These are phyloP conservation scores for Xerus rutilus DNA, from an alignment of 2,797 vertebrate species.

Conservation along the genomic window DNA sequence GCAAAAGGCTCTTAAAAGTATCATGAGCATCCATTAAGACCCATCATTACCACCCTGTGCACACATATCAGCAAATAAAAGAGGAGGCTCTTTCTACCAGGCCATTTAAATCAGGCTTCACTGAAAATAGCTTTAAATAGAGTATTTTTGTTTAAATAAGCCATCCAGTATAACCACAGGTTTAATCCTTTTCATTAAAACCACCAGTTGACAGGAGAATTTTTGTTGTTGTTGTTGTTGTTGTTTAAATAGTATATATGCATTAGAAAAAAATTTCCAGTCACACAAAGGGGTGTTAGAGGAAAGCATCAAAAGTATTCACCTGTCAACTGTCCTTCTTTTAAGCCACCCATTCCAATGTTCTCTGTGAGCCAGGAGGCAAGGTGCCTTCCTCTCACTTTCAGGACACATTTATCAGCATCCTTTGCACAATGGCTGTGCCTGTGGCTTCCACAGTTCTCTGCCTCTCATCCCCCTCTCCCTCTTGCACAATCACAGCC, in stretches of 20 bases:
- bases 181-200: constrained; percentile 66
- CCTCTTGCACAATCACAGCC: background rate
- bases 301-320: background rate
- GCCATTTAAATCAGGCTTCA: constrained; percentile 57
- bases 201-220: background rate
- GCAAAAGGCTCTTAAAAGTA: constrained; percentile 66
- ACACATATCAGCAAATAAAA: constrained; percentile 63
- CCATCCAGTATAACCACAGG: background rate
- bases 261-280: background rate
- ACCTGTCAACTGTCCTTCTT: background rate
- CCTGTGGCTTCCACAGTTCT: background rate
- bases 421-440: background rate
- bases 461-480: background rate
- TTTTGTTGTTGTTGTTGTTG: constrained; percentile 1
- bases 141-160: constrained; percentile 33
- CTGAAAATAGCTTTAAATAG: constrained; percentile 65
- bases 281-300: background rate
- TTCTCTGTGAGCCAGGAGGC: background rate
- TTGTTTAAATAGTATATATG: background rate
- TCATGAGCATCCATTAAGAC: constrained; percentile 60
- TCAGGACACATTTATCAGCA: background rate
- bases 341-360: background rate
- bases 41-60: constrained; percentile 55
- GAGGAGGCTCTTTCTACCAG: constrained; percentile 31
- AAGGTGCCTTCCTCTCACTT: background rate